Base-by-base conservation (phyloP, 2,888 invertebrate species). In the Tillus elongatus region DNA sequence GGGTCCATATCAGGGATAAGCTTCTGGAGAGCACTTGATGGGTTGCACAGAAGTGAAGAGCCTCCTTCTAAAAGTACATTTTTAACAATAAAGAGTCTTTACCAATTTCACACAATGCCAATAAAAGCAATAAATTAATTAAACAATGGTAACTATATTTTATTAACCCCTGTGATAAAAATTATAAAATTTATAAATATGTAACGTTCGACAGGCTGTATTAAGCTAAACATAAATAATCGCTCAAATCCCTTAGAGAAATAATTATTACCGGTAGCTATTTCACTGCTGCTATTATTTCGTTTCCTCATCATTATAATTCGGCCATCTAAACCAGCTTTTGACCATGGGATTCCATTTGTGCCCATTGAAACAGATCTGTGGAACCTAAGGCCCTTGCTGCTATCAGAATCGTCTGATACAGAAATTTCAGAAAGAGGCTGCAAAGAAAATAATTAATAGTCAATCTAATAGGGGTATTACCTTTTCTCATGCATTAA, bases 311-410 rank as follows among this genome's bases (percentile, higher is more conserved):
- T 72, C 67, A 75, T 73, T 29, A 74, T 67, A 27, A 75, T 64
- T 34, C 75, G 61, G 2, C 72, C 72, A 42, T 75, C 75, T 34
- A 69, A 68, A 12, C 72, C 74, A 37, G 71, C 73, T 63, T 62
- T 74, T 36, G 63, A 74, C 72, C 64, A 77, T 0, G 76, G 73
- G 3, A 72, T 74, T 2, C 77, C 76, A 42, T 69, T 70, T 6
- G 76, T 75, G 6, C 88, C 88, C 84, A 90, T 89, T 0, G 90
- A 90, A 43, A 88, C 82, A 1, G 89, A 90, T 49, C 90, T 75
- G 54, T 87, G 89, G 46, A 90, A 87, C 35, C 79, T 71, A 9
- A 77, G 68, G 37, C 72, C 71, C 50, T 70, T 71, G 8, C 62
- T 62, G 36, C 65, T 61, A 28, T 73, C 73, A 10, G 66, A 63